Evolutionary conservation across 2,797 vertebrate genomes (phyloP).

Genomic region (Allochrocebus solatus): DNA sequence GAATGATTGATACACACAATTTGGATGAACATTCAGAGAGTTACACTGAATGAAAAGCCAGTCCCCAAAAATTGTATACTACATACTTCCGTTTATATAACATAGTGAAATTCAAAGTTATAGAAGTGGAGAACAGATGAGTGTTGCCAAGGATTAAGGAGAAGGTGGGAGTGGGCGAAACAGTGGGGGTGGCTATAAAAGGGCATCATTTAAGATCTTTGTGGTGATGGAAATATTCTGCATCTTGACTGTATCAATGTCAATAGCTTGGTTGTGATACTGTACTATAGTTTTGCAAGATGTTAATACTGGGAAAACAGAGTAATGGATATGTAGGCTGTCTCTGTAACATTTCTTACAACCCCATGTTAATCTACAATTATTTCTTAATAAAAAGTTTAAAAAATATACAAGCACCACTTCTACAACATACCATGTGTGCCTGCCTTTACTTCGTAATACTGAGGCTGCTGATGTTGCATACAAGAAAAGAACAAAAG

Average conservation of each 20-base stretch:
- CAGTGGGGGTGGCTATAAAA: background rate
- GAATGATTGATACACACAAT: background rate
- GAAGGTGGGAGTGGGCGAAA: accelerated
- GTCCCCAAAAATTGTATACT: too few species aligned
- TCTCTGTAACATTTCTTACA: background rate
- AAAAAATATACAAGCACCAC: background rate
- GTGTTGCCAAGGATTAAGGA: background rate
- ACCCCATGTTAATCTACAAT: background rate
- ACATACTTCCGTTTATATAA: background rate
- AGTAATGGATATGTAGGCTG: background rate
- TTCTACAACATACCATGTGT: background rate
- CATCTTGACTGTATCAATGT: background rate
- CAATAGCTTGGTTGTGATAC: background rate
- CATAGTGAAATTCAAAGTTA: background rate
- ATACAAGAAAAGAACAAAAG: background rate
- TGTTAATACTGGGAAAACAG: background rate
- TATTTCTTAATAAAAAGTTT: background rate
- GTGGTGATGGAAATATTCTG: background rate
- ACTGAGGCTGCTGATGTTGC: background rate
- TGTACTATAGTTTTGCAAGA: background rate
- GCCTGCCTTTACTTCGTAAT: background rate
- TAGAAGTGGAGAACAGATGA: background rate
- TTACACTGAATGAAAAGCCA: background rate
- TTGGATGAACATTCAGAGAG: background rate
- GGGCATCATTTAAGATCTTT: background rate